A percentile compares a stretch with the other conserved stretches of the same genome.
Conservation (phyloP, 2,888 invertebrate species). For the Megaustenia siamemsis region DNA sequence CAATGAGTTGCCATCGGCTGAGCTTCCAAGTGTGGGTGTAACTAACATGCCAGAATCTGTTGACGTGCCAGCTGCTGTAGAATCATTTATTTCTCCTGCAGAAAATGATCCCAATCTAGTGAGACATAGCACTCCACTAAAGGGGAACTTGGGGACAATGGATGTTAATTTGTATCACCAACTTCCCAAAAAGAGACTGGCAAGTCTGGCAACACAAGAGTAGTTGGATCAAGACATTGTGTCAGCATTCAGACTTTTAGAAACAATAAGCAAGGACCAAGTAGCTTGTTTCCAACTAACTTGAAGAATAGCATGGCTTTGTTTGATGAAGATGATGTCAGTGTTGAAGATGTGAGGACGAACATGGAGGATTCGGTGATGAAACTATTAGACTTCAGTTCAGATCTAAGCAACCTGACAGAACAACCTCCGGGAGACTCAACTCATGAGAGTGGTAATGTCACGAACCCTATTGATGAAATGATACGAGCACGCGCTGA, state of each 20-base stretch:
- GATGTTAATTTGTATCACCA: background rate
- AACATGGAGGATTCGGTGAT: conserved; percentile 28
- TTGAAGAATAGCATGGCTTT: background rate
- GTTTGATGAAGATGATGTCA: background rate
- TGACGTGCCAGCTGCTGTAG: background rate
- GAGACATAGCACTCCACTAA: conserved; percentile 39
- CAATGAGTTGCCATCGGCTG: background rate
- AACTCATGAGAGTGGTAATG: background rate
- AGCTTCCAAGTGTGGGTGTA: background rate
- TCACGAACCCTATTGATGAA: conserved; percentile 3
- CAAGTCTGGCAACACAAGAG: background rate
- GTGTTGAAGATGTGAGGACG: background rate
- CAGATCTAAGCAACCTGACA: background rate
- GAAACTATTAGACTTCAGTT: conserved; percentile 32
- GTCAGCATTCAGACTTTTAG: background rate
- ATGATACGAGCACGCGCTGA: conserved; percentile 35
- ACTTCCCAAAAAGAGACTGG: conserved; percentile 16
- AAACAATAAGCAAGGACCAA: conserved; percentile 27
- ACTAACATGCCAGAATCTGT: background rate
- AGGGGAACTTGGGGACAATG: background rate
- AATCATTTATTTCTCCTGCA: background rate
- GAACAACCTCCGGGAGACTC: background rate
- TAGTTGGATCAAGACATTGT: background rate
- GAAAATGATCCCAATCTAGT: background rate
- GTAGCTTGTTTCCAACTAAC: conserved; percentile 33